Conservation (phyloP, 2,113 vertebrate genomes). For the Cebus imitator region DNA sequence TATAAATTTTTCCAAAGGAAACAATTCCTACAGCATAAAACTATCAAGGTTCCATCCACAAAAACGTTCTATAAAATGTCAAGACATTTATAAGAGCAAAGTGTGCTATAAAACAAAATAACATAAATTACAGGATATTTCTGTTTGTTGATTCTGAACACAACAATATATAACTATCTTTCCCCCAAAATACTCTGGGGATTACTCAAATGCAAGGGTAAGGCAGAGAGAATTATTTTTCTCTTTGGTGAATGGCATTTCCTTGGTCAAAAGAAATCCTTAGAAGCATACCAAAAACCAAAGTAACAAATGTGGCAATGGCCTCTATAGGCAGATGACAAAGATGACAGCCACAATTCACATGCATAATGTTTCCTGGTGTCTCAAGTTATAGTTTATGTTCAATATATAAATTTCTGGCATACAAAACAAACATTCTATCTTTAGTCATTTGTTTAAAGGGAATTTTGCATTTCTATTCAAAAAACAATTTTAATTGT, state of each 20-base stretch:
- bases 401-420: not conserved
- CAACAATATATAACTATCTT: conserved; percentile 39
- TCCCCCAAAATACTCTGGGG: not conserved
- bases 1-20: conserved; percentile 51
- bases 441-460: not conserved
- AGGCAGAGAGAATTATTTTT: conserved; percentile 19
- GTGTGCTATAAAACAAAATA: conserved; percentile 67
- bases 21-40: conserved; percentile 48
- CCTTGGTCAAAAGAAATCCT: conserved; percentile 46
- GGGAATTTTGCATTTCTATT: not conserved
- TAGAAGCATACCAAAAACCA: not conserved
- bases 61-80: conserved; percentile 50
- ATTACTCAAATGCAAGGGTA: conserved; percentile 31
- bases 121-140: conserved; percentile 39
- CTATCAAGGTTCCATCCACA: conserved; percentile 68
- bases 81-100: conserved; percentile 53
- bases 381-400: not conserved
- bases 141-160: conserved; percentile 62
- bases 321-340: not conserved
- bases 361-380: not conserved
- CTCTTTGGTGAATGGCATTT: not conserved
- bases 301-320: not conserved
- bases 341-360: not conserved
- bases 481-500: not conserved
- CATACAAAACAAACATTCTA: not conserved